phyloP scores from a whole-genome alignment of 2,113 vertebrate genomes.

The Cebidichthys violaceus region DNA sequence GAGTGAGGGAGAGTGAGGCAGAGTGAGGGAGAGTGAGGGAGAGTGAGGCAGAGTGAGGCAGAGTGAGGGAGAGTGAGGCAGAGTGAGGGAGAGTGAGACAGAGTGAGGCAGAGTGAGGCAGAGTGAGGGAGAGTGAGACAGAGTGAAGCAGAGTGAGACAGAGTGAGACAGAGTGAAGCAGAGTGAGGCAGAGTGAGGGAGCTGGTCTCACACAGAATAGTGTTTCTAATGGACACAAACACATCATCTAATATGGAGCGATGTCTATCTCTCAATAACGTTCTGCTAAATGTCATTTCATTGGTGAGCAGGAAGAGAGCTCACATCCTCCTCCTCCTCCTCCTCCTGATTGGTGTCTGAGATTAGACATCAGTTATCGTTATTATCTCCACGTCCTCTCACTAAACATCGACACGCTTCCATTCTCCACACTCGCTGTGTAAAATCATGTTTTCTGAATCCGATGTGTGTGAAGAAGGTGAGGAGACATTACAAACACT shows the following conservation, averaged over 20 bases:
- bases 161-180: too few species aligned
- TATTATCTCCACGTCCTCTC: not conserved
- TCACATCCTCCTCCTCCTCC: not conserved
- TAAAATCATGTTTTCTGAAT: not conserved
- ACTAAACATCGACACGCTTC: not conserved
- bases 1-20: not conserved
- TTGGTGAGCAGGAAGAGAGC: not conserved
- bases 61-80: not conserved
- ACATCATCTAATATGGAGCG: conserved; percentile 15
- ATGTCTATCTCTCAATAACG: conserved; percentile 21
- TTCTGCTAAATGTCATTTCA: conserved; percentile 46
- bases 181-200: not conserved
- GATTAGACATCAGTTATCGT: not conserved
- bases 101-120: too few species aligned
- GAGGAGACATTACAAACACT: too few species aligned
- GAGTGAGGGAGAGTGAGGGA: not conserved
- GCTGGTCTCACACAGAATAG: not conserved
- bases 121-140: not conserved
- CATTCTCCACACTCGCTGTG: not conserved
- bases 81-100: not conserved
- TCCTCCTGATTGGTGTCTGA: not conserved
- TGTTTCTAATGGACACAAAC: conserved; percentile 14
- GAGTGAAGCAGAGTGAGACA: too few species aligned
- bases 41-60: too few species aligned
- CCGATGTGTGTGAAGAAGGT: not conserved